Evolutionary conservation across 92 coral and sea anemone genomes (phyloP), one percentile per base, ranked within the genome.

Genomic region (Epizoanthus fatuus): DNA sequence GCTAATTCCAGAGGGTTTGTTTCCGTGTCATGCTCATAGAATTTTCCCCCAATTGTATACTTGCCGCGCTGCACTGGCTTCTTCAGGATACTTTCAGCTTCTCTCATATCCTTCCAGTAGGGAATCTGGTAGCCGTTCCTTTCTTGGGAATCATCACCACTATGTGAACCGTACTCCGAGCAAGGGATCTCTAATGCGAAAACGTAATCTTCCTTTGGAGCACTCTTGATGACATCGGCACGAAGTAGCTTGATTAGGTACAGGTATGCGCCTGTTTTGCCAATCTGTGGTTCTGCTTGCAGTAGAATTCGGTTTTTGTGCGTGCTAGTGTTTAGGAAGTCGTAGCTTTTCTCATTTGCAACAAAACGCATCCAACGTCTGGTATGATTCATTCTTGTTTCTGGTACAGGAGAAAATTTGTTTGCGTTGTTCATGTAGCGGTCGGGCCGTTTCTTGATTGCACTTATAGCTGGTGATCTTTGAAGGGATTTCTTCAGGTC

Each of bases 211-310:
- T 75, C 66, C 66, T 74, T 25, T 59, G 78, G 8, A 52, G 15
- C 16, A 1, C 16, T 20, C 54, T 58, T 58, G 16, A 63, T 32
- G 56, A 87, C 62, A 19, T 87, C 87, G 22, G 60, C 86, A 25
- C 91, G 80, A 45, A 87, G 79, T n/a, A 80, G 75, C 69, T 67
- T 81, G 49, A 87, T 81, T 5, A 87, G 91, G 59, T 84, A 87
- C 51, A 87, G 56, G 63, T 87, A 87, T 14, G 91, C 60, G 13
- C 91, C 92, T 9, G 92, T 88, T 52, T 88, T 88, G 13, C 92
- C 92, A 25, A 88, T 88, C 77, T 88, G 91, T 22, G 91, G 91
- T 66, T 87, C 91, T 22, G 91, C 91, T 73, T 81, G 87, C 55
- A 87, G 78, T 51, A 81, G 74, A 59, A 87, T 81, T 87, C 91